phyloP scores from a whole-genome alignment of 2,797 vertebrate species.

The Geotria australis region DNA sequence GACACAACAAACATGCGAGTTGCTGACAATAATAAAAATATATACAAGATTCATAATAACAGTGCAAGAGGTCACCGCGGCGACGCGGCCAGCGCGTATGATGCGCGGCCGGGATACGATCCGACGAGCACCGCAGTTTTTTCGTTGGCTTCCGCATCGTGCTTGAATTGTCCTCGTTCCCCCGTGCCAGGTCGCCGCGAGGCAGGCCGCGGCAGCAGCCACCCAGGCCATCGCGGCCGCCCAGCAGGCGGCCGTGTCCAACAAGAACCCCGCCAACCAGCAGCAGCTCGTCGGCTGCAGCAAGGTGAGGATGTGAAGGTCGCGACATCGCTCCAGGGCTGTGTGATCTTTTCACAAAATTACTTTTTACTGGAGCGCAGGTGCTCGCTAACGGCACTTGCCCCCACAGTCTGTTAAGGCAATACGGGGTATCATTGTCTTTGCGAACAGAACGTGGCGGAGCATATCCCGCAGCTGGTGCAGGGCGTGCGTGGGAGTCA shows the following conservation, averaged over 20 bases:
- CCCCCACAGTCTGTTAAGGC: no score
- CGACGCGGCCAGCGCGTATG: no score
- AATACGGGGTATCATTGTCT: neutral
- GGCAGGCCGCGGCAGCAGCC: slow-evolving; percentile 64
- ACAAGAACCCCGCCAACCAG: slow-evolving; percentile 62
- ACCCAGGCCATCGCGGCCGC: slow-evolving; percentile 83
- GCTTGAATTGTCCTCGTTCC: no score
- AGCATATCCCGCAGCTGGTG: slow-evolving; percentile 85
- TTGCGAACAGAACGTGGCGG: slow-evolving; percentile 37
- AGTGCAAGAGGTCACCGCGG: no score
- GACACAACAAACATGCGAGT: no score
- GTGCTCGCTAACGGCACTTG: no score
- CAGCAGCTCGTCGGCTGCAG: slow-evolving; percentile 86
- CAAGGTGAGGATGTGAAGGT: slow-evolving; percentile 20
- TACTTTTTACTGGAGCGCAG: neutral
- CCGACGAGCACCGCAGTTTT: no score
- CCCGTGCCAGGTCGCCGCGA: slow-evolving; percentile 43
- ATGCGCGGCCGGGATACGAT: no score
- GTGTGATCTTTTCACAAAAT: no score
- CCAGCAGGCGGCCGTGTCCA: slow-evolving; percentile 46
- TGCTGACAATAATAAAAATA: no score
- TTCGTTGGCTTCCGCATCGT: no score
- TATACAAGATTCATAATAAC: no score
- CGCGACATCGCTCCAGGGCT: neutral
- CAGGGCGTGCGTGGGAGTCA: slow-evolving; percentile 83